Evolutionary conservation across 2,113 vertebrate genomes (phyloP).

Genomic region (Pedionomus torquatus): DNA sequence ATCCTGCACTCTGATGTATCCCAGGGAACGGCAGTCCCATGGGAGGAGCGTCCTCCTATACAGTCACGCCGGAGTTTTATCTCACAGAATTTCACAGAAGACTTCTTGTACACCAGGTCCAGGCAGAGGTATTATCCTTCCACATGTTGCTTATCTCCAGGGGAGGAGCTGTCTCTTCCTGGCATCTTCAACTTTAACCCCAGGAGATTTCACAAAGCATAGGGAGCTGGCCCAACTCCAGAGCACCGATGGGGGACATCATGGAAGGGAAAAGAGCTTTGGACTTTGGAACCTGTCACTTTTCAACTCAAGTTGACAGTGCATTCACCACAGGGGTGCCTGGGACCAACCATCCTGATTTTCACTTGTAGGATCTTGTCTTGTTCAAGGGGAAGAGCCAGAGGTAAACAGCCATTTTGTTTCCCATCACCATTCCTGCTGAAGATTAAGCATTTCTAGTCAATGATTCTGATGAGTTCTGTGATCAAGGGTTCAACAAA

Average conservation of each 20-base stretch:
- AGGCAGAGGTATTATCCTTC: background rate
- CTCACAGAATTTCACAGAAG: background rate
- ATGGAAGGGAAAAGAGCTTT: background rate
- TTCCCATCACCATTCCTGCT: background rate
- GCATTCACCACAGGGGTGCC: background rate
- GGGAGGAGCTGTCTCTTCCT: background rate
- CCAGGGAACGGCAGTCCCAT: background rate
- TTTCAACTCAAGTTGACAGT: background rate
- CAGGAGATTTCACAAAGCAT: background rate
- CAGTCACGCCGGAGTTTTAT: background rate
- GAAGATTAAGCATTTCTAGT: background rate
- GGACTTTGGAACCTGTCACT: background rate
- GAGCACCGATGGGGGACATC: rapidly evolving
- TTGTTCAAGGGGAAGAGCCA: background rate
- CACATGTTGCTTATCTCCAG: background rate
- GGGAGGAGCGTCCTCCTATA: background rate
- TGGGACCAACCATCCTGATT: background rate
- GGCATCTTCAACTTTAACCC: background rate
- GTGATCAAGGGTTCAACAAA: background rate
- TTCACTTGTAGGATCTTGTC: background rate
- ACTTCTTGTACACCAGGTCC: background rate
- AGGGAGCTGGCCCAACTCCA: background rate
- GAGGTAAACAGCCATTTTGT: rapidly evolving
- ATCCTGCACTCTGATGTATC: background rate
- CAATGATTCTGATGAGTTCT: background rate